Evolutionary conservation across 2,888 invertebrate genomes (phyloP), one percentile per base, ranked within the genome.

Genomic region (Sinhomidia bicolor): DNA sequence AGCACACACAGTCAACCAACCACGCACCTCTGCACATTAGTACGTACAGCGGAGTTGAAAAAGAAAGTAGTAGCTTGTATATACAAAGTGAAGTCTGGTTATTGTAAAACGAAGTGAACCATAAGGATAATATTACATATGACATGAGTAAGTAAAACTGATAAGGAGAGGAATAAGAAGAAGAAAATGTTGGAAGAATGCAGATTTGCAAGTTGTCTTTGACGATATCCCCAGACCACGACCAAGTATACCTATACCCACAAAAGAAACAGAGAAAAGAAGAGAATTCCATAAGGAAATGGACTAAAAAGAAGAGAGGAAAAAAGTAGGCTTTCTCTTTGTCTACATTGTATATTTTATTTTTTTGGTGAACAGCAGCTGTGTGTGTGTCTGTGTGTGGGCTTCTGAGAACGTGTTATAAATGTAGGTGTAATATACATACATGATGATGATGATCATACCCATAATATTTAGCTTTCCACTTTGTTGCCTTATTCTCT

Each of bases 391-490:
- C 44, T 51, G 62, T 78, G 57, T 65, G n/a, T n/a, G n/a, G n/a
- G n/a, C 68, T 65, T 47, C 7, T 47, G 60, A 60, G 60, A 23
- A 60, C 23, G 20, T 10, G n/a, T n/a, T n/a, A n/a, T n/a, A n/a
- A n/a, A 47, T 9, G 47, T 65, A 60, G 41, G 71, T 74, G 76
- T 82, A 83, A 68, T 65, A 85, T 29, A n/a, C 7, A 36, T 36
- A 51, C 68, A 65, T 36, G 60, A 57, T 78, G 85, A 85, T 79
- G 79, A 65, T 36, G 60, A 57, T 78, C 79, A 85, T 79, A 85
- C 78, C 79, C 85, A 85, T 85, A 85, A 85, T 79, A 85, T 85
- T 85, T 85, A 85, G 79, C 79, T 85, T 85, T 79, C 74, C 54
- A 36, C 54, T 76, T 78, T 79, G 60, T 79, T 68, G 36, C 65